These are phyloP conservation scores for Emydocephalus ijimae DNA, from an alignment of 2,113 vertebrate genomes.

Conservation along the genomic window DNA sequence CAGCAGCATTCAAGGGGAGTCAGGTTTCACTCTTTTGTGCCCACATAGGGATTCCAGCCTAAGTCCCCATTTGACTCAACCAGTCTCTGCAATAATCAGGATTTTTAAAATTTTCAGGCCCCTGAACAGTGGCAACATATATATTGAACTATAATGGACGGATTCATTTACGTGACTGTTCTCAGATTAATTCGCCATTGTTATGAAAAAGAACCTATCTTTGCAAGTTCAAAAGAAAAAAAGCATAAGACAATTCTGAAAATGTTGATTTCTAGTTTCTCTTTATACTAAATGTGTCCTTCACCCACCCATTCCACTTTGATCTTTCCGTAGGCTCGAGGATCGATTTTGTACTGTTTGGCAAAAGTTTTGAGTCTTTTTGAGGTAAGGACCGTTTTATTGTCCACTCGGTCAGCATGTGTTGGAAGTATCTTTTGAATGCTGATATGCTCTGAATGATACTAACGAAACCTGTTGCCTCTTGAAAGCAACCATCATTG, in stretches of 20 bases:
- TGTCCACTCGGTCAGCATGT: neutral
- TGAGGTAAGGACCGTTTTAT: slow-evolving; percentile 77
- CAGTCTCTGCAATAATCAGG: neutral
- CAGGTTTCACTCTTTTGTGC: neutral
- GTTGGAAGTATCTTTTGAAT: neutral
- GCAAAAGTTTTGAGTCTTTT: slow-evolving; percentile 89
- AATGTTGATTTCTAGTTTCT: neutral
- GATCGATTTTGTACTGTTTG: slow-evolving; percentile 86
- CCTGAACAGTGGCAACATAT: neutral
- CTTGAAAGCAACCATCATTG: neutral
- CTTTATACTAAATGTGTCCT: neutral
- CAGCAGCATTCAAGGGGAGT: neutral
- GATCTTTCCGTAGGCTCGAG: slow-evolving; percentile 71
- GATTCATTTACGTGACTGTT: neutral
- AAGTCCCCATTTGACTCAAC: neutral
- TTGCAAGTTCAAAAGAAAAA: slow-evolving; percentile 5
- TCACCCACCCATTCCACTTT: neutral
- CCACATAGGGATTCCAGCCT: neutral
- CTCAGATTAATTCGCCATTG: neutral
- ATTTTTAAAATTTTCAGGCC: neutral
- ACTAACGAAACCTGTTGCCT: neutral
- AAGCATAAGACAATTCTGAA: neutral
- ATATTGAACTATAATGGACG: no score
- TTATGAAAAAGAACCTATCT: neutral
- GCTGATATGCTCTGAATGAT: neutral